Conservation (phyloP, 2,888 invertebrate species). For the Eumerus sabulonum region DNA sequence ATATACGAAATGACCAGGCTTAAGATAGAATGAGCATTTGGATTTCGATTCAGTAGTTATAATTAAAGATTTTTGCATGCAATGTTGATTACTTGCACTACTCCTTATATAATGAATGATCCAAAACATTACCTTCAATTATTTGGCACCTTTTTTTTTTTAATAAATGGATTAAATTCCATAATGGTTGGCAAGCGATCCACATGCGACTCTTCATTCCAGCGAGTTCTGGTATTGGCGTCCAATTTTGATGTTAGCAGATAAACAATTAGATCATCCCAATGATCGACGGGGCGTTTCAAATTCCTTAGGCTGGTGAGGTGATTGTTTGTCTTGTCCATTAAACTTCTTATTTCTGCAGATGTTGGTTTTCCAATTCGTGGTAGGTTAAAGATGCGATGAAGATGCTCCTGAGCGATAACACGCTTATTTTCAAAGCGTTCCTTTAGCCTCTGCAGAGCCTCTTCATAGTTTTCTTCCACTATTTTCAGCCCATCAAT, state of each 20-base stretch:
- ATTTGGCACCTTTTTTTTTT: constrained; percentile 34
- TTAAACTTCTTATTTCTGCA: too few species aligned
- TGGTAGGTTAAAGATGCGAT: constrained; percentile 33
- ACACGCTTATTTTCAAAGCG: constrained; percentile 43
- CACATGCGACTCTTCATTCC: constrained; percentile 14
- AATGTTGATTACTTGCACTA: constrained; percentile 13
- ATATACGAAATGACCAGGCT: too few species aligned
- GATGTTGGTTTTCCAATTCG: too few species aligned
- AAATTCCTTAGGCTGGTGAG: too few species aligned
- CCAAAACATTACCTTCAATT: constrained; percentile 27
- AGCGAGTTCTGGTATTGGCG: too few species aligned
- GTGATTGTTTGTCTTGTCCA: too few species aligned
- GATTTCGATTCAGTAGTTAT: background rate
- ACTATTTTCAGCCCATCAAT: constrained; percentile 50
- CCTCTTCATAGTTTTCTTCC: constrained; percentile 46
- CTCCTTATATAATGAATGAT: constrained; percentile 16
- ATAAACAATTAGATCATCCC: constrained; percentile 33
- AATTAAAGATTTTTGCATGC: constrained; percentile 4
- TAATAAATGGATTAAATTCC: too few species aligned
- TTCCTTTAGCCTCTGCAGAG: constrained; percentile 28
- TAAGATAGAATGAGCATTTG: too few species aligned
- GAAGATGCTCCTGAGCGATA: constrained; percentile 33
- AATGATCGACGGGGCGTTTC: constrained; percentile 4
- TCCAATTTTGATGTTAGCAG: too few species aligned
- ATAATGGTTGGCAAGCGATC: constrained; percentile 22